These are phyloP conservation scores for Biston betularia DNA, from an alignment of 2,888 invertebrate genomes.

Conservation along the genomic window DNA sequence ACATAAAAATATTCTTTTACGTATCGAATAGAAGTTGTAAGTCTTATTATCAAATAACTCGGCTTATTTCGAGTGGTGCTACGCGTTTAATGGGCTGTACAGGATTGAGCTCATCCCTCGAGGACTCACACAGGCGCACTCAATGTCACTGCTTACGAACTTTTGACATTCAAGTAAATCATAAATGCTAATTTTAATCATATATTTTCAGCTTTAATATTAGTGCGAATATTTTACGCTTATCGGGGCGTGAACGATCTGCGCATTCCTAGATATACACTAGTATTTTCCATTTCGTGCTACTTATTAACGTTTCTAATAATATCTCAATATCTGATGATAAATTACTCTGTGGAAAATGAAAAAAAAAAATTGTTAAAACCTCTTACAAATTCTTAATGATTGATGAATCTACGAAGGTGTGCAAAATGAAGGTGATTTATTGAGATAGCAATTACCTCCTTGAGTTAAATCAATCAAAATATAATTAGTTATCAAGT, in stretches of 20 bases:
- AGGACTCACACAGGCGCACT: slow-evolving; percentile 31
- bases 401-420: slow-evolving; percentile 33
- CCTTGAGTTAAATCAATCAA: slow-evolving; percentile 13
- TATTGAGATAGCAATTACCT: slow-evolving; percentile 31
- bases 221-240: slow-evolving; percentile 14
- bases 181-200: slow-evolving; percentile 41
- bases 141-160: slow-evolving; percentile 48
- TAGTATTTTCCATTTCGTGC: slow-evolving; percentile 20
- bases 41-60: slow-evolving; percentile 35
- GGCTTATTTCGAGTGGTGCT: slow-evolving; percentile 35
- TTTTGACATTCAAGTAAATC: slow-evolving; percentile 50
- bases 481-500: slow-evolving; percentile 8
- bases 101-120: slow-evolving; percentile 30
- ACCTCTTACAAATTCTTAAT: slow-evolving; percentile 28
- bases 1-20: slow-evolving; percentile 28
- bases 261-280: slow-evolving; percentile 7
- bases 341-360: slow-evolving; percentile 20
- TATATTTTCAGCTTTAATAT: slow-evolving; percentile 22
- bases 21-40: slow-evolving; percentile 25
- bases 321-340: slow-evolving; percentile 24
- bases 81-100: slow-evolving; percentile 27
- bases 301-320: slow-evolving; percentile 2
- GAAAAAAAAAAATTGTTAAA: slow-evolving; percentile 25
- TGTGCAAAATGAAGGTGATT: slow-evolving; percentile 33
- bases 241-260: slow-evolving; percentile 13